Conservation (phyloP, 23 tunicate species). For the Pegea sp. region DNA sequence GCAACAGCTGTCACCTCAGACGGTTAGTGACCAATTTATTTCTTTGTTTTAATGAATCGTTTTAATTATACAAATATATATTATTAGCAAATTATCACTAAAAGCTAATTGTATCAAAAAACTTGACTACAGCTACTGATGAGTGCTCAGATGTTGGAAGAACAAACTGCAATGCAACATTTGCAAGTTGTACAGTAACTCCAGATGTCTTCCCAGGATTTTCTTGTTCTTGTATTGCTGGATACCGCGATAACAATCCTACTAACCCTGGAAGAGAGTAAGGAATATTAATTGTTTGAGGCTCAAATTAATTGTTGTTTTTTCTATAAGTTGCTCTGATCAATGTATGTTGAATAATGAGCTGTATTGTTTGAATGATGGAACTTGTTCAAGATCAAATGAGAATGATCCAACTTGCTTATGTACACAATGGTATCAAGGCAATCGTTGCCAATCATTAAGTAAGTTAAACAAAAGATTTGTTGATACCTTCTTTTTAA, state of each 20-base stretch:
- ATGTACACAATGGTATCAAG: slow-evolving; percentile 6
- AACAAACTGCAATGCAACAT: neutral
- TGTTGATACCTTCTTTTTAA: too few species aligned
- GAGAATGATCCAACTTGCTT: neutral
- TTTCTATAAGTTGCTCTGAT: slow-evolving; percentile 2
- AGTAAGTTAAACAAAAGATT: slow-evolving; percentile 4
- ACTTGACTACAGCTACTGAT: neutral
- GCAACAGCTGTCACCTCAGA: too few species aligned
- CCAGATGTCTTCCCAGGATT: neutral
- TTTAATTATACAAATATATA: too few species aligned
- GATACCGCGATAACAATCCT: slow-evolving; percentile 4
- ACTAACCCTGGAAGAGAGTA: slow-evolving; percentile 9
- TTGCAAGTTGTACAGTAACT: slow-evolving; percentile 1
- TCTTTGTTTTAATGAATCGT: too few species aligned
- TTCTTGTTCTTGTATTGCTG: slow-evolving; percentile 2
- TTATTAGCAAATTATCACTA: too few species aligned
- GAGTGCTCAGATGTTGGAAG: neutral
- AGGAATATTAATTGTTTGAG: neutral
- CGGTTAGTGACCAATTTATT: too few species aligned
- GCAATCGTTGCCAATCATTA: slow-evolving; percentile 1
- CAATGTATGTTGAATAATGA: slow-evolving; percentile 7
- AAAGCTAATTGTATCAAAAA: too few species aligned
- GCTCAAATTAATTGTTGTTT: neutral
- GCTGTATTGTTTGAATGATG: slow-evolving; percentile 7
- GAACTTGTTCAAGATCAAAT: neutral